Conservation (phyloP, 1,140 invertebrate species). For the Brachystomella parvula region DNA sequence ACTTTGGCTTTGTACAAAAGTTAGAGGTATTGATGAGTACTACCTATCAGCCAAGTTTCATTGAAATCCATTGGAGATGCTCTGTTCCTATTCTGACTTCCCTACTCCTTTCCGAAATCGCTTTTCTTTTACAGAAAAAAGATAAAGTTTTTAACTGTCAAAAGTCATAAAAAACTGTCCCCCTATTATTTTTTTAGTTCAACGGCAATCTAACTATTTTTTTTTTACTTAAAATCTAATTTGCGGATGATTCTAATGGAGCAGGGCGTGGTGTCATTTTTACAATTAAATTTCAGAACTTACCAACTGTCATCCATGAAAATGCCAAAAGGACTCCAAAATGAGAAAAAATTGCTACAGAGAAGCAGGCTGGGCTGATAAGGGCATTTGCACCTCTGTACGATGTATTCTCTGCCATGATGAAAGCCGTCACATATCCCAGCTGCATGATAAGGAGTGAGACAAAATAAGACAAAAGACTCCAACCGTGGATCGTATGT, state of each 20-base stretch:
- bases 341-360: neutral
- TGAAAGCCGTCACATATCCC: neutral
- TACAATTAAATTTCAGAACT: neutral
- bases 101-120: too few relatives aligned
- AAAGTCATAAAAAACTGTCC: too few relatives aligned
- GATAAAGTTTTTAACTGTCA: too few relatives aligned
- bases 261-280: too few relatives aligned
- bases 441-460: slow-evolving; percentile 9
- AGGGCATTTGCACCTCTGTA: neutral
- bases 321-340: neutral
- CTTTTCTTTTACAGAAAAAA: too few relatives aligned
- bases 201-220: too few relatives aligned
- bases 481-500: slow-evolving; percentile 22
- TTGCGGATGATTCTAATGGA: neutral
- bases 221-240: neutral
- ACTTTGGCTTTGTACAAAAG: too few relatives aligned
- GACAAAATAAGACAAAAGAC: neutral
- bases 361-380: neutral
- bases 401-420: neutral
- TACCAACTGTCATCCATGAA: neutral
- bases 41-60: too few relatives aligned
- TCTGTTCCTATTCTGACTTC: too few relatives aligned
- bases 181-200: too few relatives aligned
- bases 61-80: too few relatives aligned
- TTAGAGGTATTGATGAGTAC: too few relatives aligned